Evolutionary conservation across 2,113 vertebrate genomes (phyloP).

Genomic region (Chascanopsetta lugubris): DNA sequence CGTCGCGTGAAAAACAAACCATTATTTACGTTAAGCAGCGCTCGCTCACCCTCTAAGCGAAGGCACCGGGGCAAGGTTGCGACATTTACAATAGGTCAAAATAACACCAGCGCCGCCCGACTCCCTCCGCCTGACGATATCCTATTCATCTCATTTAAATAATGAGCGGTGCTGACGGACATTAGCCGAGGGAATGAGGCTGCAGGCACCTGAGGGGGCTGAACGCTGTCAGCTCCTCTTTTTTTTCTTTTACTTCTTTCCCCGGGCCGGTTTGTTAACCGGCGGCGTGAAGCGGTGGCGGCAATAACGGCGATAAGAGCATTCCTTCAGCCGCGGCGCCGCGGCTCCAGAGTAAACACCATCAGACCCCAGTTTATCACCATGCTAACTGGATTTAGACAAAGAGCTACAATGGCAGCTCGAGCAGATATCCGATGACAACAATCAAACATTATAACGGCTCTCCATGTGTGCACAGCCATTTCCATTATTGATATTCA

Average conservation of each 20-base stretch:
- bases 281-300: constrained; percentile 59
- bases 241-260: constrained; percentile 13
- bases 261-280: constrained; percentile 62
- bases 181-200: constrained; percentile 72
- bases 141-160: constrained; percentile 89
- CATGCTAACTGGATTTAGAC: constrained; percentile 74
- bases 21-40: constrained; percentile 76
- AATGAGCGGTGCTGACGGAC: constrained; percentile 80
- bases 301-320: constrained; percentile 74
- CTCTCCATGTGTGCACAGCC: constrained; percentile 51
- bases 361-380: constrained; percentile 72
- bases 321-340: constrained; percentile 52
- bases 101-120: constrained; percentile 77
- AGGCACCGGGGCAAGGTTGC: constrained; percentile 78
- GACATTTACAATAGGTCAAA: constrained; percentile 87
- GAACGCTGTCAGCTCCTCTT: constrained; percentile 71
- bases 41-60: constrained; percentile 52
- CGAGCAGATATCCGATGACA: constrained; percentile 62
- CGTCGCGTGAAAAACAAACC: constrained; percentile 64
- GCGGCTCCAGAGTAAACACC: constrained; percentile 67
- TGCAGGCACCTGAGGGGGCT: constrained; percentile 56
- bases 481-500: constrained; percentile 72
- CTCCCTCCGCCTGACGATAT: constrained; percentile 75
- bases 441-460: constrained; percentile 63
- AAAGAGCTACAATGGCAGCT: constrained; percentile 66